phyloP scores from a whole-genome alignment of 2,888 invertebrate genomes.

The Actias luna region DNA sequence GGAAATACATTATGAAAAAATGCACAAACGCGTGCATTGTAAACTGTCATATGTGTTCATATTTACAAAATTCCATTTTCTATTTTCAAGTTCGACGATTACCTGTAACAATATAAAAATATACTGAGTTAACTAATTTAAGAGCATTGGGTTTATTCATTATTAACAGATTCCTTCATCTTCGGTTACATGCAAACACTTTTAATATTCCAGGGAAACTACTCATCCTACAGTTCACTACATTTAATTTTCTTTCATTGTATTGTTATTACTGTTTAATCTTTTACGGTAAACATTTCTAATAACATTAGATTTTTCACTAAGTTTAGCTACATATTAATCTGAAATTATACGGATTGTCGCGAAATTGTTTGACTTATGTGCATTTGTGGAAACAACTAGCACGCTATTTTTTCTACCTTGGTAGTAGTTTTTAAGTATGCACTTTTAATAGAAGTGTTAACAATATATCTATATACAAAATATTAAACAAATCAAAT shows the following conservation, averaged over 20 bases:
- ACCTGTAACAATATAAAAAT: conserved; percentile 8
- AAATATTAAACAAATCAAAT: background rate
- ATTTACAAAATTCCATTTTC: background rate
- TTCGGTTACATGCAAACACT: no score
- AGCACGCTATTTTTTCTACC: background rate
- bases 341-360: background rate
- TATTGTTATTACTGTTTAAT: background rate
- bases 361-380: no score
- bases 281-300: background rate
- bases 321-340: background rate
- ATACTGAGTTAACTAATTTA: background rate
- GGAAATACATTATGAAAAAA: background rate
- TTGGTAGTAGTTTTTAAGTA: no score
- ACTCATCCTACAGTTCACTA: no score
- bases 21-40: background rate
- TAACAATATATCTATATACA: background rate
- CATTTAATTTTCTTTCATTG: no score
- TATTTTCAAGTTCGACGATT: background rate
- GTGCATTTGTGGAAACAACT: background rate
- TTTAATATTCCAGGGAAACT: no score
- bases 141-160: background rate
- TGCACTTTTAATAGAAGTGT: no score
- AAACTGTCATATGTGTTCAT: background rate
- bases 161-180: background rate
- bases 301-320: background rate